Evolutionary conservation across 2,888 invertebrate genomes (phyloP), one percentile per base, ranked within the genome.

Genomic region (Drosophila stalkeri): DNA sequence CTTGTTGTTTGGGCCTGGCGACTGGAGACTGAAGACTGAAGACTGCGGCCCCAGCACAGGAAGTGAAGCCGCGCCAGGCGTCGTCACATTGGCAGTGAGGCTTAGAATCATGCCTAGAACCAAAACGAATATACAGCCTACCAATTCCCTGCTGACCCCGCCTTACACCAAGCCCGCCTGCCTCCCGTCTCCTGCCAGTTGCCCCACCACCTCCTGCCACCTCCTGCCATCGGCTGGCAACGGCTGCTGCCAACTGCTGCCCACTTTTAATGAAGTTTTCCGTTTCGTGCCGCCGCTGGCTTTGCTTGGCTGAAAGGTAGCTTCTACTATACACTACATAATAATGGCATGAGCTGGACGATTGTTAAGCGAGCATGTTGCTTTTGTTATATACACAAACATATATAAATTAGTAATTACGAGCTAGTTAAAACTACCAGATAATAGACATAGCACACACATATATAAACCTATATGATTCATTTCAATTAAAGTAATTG

Each of bases 231-330:
- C n/a, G 44, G 37, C 69, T 59, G 65, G 64, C 81, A 67, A 71
- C 75, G 62, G 57, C 72, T 71, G 64, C 75, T 73, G 76, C 80
- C 82, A 80, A 79, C 72, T 74, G 86, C 86, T 84, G 84, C 85
- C 85, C 87, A 86, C 85, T 86, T 87, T 86, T 86, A 85, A 85
- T 85, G 87, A 85, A 85, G 84, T 85, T 85, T 85, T 85, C 84
- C 84, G 84, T 80, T 86, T 80, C 72, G 67, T 84, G 80, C 70
- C 74, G 77, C 77, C 65, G 71, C 76, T 77, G 72, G 75, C 82
- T 77, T 70, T 55, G 61, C 74, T 64, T 49, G 43, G 41, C 51
- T 56, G 12, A 18, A 64, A 64, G 60, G 39, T 59, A 66, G 56
- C 64, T 67, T 20, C 41, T 23, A 65, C 43, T 49, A 64, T 77